phyloP scores from a whole-genome alignment of 2,113 vertebrate species.

The Riparia riparia region DNA sequence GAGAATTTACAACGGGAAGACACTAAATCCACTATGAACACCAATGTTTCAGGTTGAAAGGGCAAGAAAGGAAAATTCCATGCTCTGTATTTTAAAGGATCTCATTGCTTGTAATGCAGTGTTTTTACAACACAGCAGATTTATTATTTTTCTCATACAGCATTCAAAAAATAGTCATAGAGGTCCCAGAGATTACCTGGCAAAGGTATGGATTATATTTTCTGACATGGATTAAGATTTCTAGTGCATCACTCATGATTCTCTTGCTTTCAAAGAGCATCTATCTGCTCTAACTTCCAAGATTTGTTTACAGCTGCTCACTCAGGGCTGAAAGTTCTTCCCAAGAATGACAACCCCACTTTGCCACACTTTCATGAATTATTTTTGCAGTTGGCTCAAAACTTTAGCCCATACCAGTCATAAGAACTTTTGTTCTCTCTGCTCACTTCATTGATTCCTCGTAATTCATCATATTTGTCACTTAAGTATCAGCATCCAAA shows the following conservation, averaged over 20 bases:
- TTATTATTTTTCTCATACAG: neutral
- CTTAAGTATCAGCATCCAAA: neutral
- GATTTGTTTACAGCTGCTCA: neutral
- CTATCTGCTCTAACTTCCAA: neutral
- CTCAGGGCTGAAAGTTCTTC: neutral
- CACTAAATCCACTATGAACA: neutral
- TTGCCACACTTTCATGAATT: neutral
- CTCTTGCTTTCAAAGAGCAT: neutral
- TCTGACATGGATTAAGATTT: neutral
- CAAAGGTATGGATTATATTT: neutral
- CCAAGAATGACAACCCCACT: neutral
- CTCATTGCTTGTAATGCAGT: neutral
- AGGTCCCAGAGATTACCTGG: neutral
- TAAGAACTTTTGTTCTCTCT: neutral
- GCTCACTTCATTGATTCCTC: neutral
- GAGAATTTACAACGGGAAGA: neutral
- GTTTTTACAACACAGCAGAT: neutral
- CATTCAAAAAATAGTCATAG: neutral
- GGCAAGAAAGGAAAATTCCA: neutral
- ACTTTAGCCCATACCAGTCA: neutral
- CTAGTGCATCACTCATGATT: fast-evolving
- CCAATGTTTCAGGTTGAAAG: neutral
- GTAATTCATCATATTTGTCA: neutral
- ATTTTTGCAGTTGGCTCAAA: neutral
- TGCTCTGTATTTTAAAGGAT: neutral